Evolutionary conservation across 37 sponge, comb jelly and placozoan species (phyloP), one percentile per base, ranked within the genome.

Genomic region (Axinella damicornis): DNA sequence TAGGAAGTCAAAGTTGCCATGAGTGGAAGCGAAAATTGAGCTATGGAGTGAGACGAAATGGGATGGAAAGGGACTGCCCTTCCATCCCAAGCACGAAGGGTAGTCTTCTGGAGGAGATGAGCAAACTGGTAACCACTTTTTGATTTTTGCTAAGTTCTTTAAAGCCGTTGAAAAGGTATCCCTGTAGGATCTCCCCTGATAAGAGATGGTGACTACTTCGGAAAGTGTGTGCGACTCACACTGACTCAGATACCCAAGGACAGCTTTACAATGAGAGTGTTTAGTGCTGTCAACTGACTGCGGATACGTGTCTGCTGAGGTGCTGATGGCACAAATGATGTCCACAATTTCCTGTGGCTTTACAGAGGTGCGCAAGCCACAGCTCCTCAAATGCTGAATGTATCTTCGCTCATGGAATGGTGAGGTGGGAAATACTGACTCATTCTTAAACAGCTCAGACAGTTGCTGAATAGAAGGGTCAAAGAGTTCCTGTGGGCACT

Each of bases 111-210:
- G 90, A 31, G 39, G 46, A 17, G 15, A 32, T 21, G 58, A 20
- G 17, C 16, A 58, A 40, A 90, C 75, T 35, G 90, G 90, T 22
- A 90, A 61, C 83, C 83, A 89, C 40, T 70, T 76, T 15, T 22
- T 30, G 35, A 59, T 71, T 6, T 0, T 33, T 2, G 78, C 28
- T 14, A 76, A n/a, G 14, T 78, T 2, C 28, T 41, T 35, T 11
- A 86, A 40, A 20, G 79, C 80, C 28, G 39, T 21, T 35, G 31
- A 57, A 63, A 79, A 79, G 11, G 64, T 58, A 9, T 46, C 4
- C 46, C 46, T 46, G 4, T 46, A 9, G 46, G 46, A 46, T 46
- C 46, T 46, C 46, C 46, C 9, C 4, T 46, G 46, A 56, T 69
- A 40, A 14, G 11, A 31, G 2, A 1, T 19, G 2, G 21, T 53